Evolutionary conservation across 2,113 vertebrate genomes (phyloP), one percentile per base, ranked within the genome.

Genomic region (Tiliqua scincoides): DNA sequence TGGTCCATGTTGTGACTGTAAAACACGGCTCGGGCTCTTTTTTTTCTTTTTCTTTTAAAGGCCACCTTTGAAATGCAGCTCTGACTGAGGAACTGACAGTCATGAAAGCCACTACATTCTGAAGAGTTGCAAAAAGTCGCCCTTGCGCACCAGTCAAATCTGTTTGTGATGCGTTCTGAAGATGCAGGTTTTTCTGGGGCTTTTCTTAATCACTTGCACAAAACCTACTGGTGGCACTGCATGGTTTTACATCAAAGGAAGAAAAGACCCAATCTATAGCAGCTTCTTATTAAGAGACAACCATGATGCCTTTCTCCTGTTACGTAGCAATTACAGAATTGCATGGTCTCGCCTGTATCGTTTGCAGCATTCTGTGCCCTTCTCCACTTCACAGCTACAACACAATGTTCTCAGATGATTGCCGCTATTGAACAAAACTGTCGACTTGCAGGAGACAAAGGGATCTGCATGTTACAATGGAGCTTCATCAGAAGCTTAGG

Each of bases 401-500:
- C 88, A 89, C 91, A 85, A 85, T 74, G 88, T 93, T 95, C 93
- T 79, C 84, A 94, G 93, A 95, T 94, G 89, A 93, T 91, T 95
- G 93, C 94, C 93, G 93, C 91, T 93, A 95, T 92, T 93, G 93
- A 94, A 95, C 77, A 94, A 90, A 92, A 32, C 68, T 32, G 73
- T 90, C 91, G 94, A 94, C 89, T 91, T 90, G 70, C 85, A 67
- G 85, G 89, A 88, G 93, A 94, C 92, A 94, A 92, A 94, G 90
- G 72, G 63, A 91, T 79, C 73, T 89, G 79, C 85, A 74, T 63
- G 61, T 86, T 63, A 95, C 95, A 94, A 92, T 67, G 92, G 94
- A 95, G 94, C 91, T 94, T 92, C 96, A 95, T 94, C 92, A 95
- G 94, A 92, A 94, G 93, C 89, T 90, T 90, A 95, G 93, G 92